Percentiles rank a stretch among this genome's conserved stretches.
Conservation (phyloP, 2,797 vertebrate genomes). For the Sitta carolinensis region DNA sequence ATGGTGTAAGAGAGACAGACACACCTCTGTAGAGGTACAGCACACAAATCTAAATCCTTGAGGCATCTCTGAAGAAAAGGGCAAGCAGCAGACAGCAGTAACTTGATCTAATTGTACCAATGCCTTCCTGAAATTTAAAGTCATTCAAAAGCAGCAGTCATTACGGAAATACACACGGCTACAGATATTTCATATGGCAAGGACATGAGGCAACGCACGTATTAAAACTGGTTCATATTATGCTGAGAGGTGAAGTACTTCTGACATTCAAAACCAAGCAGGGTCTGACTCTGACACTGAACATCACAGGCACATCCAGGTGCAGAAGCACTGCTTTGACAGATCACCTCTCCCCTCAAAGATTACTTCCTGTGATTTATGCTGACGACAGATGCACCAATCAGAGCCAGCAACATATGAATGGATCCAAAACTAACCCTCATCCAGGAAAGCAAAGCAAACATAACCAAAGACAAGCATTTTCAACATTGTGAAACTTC, state of each 20-base stretch:
- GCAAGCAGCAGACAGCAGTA: background rate
- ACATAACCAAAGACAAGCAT: background rate
- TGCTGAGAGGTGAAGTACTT: background rate
- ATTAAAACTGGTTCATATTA: background rate
- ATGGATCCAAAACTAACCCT: background rate
- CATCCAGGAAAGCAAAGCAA: background rate
- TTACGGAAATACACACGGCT: background rate
- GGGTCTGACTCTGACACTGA: background rate
- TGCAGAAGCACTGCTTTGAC: background rate
- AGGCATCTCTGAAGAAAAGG: background rate
- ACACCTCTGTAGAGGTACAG: background rate
- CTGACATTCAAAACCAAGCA: background rate
- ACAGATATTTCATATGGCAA: background rate
- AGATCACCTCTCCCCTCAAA: background rate
- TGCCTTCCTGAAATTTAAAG: background rate
- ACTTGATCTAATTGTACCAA: background rate
- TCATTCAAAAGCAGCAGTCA: background rate
- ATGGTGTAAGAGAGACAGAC: background rate
- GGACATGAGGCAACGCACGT: accelerated
- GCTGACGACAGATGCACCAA: accelerated
- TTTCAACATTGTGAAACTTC: background rate
- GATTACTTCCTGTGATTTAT: background rate
- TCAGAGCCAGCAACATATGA: background rate
- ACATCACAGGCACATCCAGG: background rate
- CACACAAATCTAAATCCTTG: background rate